Evolutionary conservation across 2,113 vertebrate species (phyloP), one percentile per base, ranked within the genome.

Genomic region (Marcusenius ussheri): DNA sequence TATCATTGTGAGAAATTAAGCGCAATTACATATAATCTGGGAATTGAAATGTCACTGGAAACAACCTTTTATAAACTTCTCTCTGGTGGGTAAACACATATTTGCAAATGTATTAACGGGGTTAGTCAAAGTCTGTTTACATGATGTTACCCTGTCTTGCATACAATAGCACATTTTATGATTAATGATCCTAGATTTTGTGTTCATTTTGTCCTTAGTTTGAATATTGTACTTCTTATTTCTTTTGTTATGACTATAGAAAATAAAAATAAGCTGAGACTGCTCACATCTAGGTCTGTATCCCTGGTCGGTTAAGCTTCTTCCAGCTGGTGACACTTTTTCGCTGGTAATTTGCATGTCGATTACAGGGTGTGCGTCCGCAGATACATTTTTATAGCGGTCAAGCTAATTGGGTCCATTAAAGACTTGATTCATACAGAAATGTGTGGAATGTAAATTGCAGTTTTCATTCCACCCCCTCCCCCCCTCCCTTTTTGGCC

Each of bases 241-340:
- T 84, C 45, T 84, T 84, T 84, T 84, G 45, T 84, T 46, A 10
- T 46, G 42, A 84, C 17, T 84, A 83, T 39, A 80, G 35, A 11
- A 47, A 84, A 84, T 84, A 47, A 84, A 84, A 47, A 47, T 42
- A 45, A 47, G 42, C 45, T 13, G 19, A n/a, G 21, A 47, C 21
- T 84, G 83, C 39, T 13, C 50, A 53, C 9, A 35, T 31, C 85
- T 51, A 10, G 17, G 27, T 87, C 85, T 8, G 17, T 42, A 97
- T 96, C 92, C 94, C 96, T 39, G 93, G 86, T 94, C 96, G 8
- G 97, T 99, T 98, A 98, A 31, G 50, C 85, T 42, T 17, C 11
- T 50, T 39, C 24, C 24, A 27, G 27, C 39, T 24, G 87, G 1
- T 31, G 56, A 46, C 35, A 53, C 46, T 45, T 45, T 47, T 45